Conservation (phyloP, 2,797 vertebrate species). For the Enteromius unitaeniatus region DNA sequence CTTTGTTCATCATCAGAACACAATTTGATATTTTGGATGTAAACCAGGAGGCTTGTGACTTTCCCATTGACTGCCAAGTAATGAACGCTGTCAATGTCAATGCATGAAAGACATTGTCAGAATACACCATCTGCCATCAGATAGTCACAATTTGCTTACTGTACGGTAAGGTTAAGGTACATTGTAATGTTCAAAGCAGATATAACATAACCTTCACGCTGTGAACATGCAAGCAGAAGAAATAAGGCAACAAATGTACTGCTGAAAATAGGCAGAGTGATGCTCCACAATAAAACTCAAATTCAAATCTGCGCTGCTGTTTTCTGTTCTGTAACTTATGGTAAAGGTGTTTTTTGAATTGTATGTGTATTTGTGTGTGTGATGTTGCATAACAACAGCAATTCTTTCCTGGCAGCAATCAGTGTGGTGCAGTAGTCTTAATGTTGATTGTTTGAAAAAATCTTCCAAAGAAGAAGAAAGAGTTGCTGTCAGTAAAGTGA, state of each 20-base stretch:
- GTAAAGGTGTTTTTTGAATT: background rate
- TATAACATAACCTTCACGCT: background rate
- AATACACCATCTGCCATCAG: too few relatives aligned
- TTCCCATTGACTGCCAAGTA: too few relatives aligned
- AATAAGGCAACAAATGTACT: background rate
- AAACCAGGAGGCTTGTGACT: too few relatives aligned
- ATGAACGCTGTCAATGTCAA: too few relatives aligned
- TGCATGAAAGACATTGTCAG: too few relatives aligned
- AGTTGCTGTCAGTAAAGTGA: constrained; percentile 18
- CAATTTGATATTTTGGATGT: too few relatives aligned
- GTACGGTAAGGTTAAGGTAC: background rate
- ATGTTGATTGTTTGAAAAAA: constrained; percentile 10
- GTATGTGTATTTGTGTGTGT: background rate
- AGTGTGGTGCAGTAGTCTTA: background rate
- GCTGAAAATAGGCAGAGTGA: background rate
- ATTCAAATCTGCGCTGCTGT: background rate
- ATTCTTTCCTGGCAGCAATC: constrained; percentile 26
- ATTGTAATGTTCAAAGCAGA: background rate
- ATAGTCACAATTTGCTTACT: background rate
- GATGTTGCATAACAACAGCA: constrained; percentile 2
- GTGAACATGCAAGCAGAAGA: background rate
- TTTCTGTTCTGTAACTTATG: background rate
- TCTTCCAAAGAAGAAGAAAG: background rate
- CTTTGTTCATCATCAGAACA: too few relatives aligned
- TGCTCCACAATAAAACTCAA: background rate